A percentile compares a stretch with the other conserved stretches of the same genome.
Evolutionary conservation across 2,888 invertebrate genomes (phyloP).

Genomic region (Lasioglossum marginatum): DNA sequence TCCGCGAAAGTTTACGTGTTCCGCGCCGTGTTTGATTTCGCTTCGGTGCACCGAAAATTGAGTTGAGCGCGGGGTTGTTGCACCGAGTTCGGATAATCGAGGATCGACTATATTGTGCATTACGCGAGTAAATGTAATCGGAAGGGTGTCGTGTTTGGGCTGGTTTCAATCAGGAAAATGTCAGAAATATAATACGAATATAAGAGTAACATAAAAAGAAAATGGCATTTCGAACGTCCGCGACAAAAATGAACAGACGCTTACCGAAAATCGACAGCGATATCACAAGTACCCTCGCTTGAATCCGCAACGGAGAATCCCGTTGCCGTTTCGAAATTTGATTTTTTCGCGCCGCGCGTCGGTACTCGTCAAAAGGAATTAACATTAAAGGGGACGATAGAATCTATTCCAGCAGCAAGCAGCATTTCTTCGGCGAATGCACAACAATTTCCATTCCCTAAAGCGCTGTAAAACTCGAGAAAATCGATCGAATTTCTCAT

Average conservation of each 20-base stretch:
- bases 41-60: not conserved
- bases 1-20: slow-evolving; percentile 17
- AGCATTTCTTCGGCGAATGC: slow-evolving; percentile 6
- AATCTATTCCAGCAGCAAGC: not conserved
- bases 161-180: too few relatives aligned
- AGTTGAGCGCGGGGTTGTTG: too few relatives aligned
- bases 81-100: too few relatives aligned
- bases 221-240: too few relatives aligned
- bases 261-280: not conserved
- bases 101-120: too few relatives aligned
- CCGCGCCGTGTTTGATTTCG: not conserved
- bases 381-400: not conserved
- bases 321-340: not conserved
- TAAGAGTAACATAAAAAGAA: too few relatives aligned
- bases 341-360: not conserved
- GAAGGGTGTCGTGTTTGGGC: too few relatives aligned
- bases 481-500: slow-evolving; percentile 56
- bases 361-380: not conserved
- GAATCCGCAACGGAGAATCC: not conserved
- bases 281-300: not conserved
- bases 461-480: slow-evolving; percentile 42
- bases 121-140: too few relatives aligned
- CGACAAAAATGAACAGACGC: too few relatives aligned
- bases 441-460: slow-evolving; percentile 37
- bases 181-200: too few relatives aligned